Base-by-base conservation (phyloP, 2,797 vertebrate species). In the Knipowitschia caucasica region DNA sequence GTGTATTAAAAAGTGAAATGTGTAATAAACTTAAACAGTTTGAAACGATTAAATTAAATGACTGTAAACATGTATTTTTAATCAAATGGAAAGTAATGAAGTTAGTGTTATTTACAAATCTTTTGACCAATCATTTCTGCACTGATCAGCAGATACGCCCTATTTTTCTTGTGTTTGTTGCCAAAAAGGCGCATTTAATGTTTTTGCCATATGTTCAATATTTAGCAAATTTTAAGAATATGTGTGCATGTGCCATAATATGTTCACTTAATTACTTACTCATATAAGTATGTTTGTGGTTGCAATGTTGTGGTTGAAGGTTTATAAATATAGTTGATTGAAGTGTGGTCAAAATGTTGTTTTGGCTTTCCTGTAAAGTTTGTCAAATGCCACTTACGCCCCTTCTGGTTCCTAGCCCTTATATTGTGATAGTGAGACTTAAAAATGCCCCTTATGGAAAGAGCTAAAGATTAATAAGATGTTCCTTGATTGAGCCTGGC, bases 401-500 rank as follows among this genome's bases (percentile, higher is more conserved):
- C 33, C 2, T n/a, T 34, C 33, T 34, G 33, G 33, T 34, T 34
- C 33, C 33, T 11, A 34, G 33, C 33, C 33, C 33, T 34, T 12
- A 29, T n/a, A 2, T 20, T 39, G 36, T 39, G 18, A 4, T 39
- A 38, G 4, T 4, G 9, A 39, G 36, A 39, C 3, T 39, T 20
- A 21, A 18, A 18, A 15, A 17, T 39, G 25, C 5, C 50, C 23
- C 14, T 18, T 4, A 34, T 23, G 9, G 23, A 47, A 7, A 50
- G 39, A 36, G 2, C 26, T 64, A n/a, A 34, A 42, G 35, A 55
- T 33, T 34, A 51, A 53, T 24, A 35, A 44, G 34, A 47, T 63
- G 40, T 50, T 57, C 29, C 39, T 51, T 54, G 64, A 46, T 69
- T 62, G 45, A 64, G 63, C 5, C 11, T 8, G 25, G 59, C 71